Percentiles rank a stretch among this genome's conserved stretches.
These are phyloP conservation scores for Elephantulus edwardii DNA, from an alignment of 2,113 vertebrate genomes.

Conservation along the genomic window DNA sequence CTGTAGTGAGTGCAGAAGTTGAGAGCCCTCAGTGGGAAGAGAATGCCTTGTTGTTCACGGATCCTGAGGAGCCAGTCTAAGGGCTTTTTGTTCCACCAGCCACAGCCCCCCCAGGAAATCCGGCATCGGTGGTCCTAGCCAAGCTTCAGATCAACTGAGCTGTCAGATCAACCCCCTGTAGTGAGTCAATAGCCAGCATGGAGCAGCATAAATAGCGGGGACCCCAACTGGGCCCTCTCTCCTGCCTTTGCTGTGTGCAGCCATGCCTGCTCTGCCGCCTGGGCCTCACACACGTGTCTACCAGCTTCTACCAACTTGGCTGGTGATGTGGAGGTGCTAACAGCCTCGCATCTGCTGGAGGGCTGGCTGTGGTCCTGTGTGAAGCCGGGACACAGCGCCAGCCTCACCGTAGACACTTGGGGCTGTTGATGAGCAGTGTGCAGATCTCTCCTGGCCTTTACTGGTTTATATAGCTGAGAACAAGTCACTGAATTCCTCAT, in stretches of 20 bases:
- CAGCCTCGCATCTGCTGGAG: neutral
- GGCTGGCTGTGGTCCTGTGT: neutral
- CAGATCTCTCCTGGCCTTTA: neutral
- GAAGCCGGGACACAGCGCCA: neutral
- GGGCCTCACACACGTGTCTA: neutral
- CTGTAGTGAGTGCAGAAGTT: conserved; percentile 4
- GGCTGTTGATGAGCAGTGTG: neutral
- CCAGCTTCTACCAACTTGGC: neutral
- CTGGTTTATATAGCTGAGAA: no score
- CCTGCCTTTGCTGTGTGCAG: neutral
- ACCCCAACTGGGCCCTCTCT: neutral
- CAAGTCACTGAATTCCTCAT: neutral
- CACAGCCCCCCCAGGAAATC: conserved; percentile 36
- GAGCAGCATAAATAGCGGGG: neutral
- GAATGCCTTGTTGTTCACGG: conserved; percentile 58
- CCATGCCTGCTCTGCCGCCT: fast-evolving
- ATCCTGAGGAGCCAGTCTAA: conserved; percentile 44
- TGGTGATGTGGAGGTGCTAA: neutral
- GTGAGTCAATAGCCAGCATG: neutral
- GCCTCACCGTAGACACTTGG: neutral
- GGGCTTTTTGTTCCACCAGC: conserved; percentile 38
- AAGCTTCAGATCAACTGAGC: neutral
- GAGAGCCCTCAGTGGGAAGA: conserved; percentile 61
- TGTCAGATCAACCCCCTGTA: neutral
- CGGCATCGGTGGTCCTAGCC: conserved; percentile 35